Evolutionary conservation across 2,113 vertebrate genomes (phyloP), one percentile per base, ranked within the genome.

Genomic region (Plectropomus leopardus): DNA sequence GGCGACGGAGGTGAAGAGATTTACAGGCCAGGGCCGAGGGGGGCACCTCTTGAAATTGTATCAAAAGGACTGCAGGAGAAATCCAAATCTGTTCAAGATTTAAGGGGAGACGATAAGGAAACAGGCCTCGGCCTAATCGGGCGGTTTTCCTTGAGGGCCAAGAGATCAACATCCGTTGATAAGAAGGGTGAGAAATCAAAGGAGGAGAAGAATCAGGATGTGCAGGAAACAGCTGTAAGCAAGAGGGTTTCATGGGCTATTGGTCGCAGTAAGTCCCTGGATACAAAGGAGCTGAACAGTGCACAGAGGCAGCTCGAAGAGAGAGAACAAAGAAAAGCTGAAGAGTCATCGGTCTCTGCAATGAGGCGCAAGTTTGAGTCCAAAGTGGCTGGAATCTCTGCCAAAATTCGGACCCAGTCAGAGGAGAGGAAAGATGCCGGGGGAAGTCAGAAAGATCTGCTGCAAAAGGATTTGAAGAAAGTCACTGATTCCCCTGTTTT

Each of bases 61-160:
- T 66, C 95, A 7, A 78, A 80, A 0, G 89, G 90, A 65, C 82
- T 96, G 9, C 88, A 84, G 4, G 94, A 96, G 84, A 97, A 96
- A 84, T 96, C 97, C 47, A 96, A 95, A 87, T 99, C 97, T 0
- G 97, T 97, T 75, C 97, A 98, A 90, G 97, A 98, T 88, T 90
- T 99, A 55, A 94, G 94, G 0, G 94, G 94, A 54, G 93, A 92
- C 13, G 93, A 95, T 19, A 96, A 94, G 64, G 97, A 98, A 36
- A 76, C 93, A 0, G 88, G 92, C 4, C 54, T 95, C 1, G 48
- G 97, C 59, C 89, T 97, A 19, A 96, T 97, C 17, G 97, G 97
- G 78, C 96, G 97, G 84, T 96, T 98, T 53, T 96, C 96, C 16
- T 72, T 96, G 89, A 93, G 96, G 14, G 85, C 95, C 23, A 96